Evolutionary conservation across 2,113 vertebrate species (phyloP).

Genomic region (Crotalus tigris): DNA sequence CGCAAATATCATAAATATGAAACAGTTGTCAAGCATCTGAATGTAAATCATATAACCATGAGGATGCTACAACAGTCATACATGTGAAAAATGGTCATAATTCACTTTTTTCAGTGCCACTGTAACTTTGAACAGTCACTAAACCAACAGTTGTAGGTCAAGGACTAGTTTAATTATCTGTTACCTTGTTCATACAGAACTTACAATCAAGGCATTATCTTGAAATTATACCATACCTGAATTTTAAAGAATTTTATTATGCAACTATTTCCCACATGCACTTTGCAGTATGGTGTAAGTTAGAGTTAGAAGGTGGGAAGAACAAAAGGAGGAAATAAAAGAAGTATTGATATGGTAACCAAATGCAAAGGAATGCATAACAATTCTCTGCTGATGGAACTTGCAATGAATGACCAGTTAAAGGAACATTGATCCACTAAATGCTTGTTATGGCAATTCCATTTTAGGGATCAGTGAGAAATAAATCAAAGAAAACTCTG

Average conservation of each 20-base stretch:
- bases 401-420: background rate
- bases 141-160: background rate
- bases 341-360: background rate
- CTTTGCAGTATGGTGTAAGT: background rate
- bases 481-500: background rate
- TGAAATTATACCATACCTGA: background rate
- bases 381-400: background rate
- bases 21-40: background rate
- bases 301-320: background rate
- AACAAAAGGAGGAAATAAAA: background rate
- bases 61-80: background rate
- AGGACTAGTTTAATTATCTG: background rate
- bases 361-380: background rate
- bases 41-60: background rate
- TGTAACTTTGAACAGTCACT: background rate
- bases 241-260: background rate
- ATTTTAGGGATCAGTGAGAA: background rate
- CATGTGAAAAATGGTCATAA: background rate
- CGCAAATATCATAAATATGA: background rate
- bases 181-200: background rate
- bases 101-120: background rate
- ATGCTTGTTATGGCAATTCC: background rate
- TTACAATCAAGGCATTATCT: background rate
- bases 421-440: background rate
- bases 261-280: background rate